phyloP scores from a whole-genome alignment of 2,797 vertebrate species.

The Phyllotis vaccarum region DNA sequence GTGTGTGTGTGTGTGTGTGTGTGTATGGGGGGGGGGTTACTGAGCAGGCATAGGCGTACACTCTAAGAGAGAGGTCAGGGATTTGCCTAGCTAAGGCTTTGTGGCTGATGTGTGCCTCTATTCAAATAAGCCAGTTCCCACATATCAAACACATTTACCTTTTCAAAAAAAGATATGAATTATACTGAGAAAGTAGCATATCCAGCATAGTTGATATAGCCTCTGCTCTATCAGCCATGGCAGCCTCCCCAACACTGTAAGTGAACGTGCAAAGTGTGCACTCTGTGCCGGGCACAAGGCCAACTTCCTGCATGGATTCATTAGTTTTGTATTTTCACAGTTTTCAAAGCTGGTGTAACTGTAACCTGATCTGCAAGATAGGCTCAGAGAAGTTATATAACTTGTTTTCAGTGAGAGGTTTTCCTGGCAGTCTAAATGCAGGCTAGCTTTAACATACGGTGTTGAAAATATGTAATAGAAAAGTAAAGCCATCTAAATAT shows the following conservation, averaged over 20 bases:
- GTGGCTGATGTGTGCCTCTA: background rate
- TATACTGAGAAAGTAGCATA: background rate
- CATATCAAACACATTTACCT: background rate
- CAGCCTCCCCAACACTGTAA: background rate
- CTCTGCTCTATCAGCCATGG: background rate
- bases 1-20: too few species aligned
- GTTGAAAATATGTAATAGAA: conserved; percentile 3
- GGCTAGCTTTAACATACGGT: background rate
- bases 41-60: fast-evolving
- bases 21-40: background rate
- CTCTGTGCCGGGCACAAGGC: background rate
- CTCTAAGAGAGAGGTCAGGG: background rate
- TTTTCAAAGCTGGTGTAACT: background rate
- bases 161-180: background rate
- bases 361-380: conserved; percentile 39
- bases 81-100: background rate
- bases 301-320: background rate
- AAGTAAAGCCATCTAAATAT: conserved; percentile 24
- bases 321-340: conserved; percentile 15
- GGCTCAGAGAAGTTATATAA: background rate
- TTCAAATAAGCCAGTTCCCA: background rate
- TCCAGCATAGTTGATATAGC: conserved; percentile 15
- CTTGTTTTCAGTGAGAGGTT: conserved; percentile 16
- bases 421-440: background rate
- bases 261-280: background rate